Evolutionary conservation across 2,888 invertebrate species (phyloP).

Genomic region (Hymenopus coronatus): DNA sequence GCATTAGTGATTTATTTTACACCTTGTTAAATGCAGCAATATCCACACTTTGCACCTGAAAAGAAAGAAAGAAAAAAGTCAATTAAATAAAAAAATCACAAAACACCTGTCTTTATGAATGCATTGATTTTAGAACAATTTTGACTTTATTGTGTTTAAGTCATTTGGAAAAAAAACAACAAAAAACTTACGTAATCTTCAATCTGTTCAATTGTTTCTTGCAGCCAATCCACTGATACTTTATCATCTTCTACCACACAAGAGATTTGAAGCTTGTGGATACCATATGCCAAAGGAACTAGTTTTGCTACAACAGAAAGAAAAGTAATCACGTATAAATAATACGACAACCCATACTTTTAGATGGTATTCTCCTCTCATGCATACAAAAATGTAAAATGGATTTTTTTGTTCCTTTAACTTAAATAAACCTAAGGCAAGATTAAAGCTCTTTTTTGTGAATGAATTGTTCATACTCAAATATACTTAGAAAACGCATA

Average conservation of each 20-base stretch:
- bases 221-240: slow-evolving; percentile 83
- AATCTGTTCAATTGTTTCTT: slow-evolving; percentile 78
- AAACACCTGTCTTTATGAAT: too few species aligned
- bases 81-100: too few species aligned
- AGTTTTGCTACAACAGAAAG: slow-evolving; percentile 64
- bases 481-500: too few species aligned
- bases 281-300: slow-evolving; percentile 88
- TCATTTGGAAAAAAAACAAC: background rate
- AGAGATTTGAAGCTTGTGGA: slow-evolving; percentile 86
- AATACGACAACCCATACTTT: too few species aligned
- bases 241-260: slow-evolving; percentile 96
- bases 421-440: too few species aligned
- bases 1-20: slow-evolving; percentile 46
- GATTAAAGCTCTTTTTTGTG: too few species aligned
- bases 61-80: slow-evolving; percentile 38
- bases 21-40: slow-evolving; percentile 95
- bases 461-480: too few species aligned
- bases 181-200: slow-evolving; percentile 71
- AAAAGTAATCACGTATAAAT: background rate
- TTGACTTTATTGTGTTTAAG: background rate
- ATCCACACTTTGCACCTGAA: slow-evolving; percentile 83
- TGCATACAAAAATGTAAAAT: too few species aligned
- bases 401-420: background rate
- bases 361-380: too few species aligned
- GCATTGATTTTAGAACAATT: background rate